These are phyloP conservation scores for Myathropa florea DNA, from an alignment of 2,888 invertebrate genomes.

Conservation along the genomic window DNA sequence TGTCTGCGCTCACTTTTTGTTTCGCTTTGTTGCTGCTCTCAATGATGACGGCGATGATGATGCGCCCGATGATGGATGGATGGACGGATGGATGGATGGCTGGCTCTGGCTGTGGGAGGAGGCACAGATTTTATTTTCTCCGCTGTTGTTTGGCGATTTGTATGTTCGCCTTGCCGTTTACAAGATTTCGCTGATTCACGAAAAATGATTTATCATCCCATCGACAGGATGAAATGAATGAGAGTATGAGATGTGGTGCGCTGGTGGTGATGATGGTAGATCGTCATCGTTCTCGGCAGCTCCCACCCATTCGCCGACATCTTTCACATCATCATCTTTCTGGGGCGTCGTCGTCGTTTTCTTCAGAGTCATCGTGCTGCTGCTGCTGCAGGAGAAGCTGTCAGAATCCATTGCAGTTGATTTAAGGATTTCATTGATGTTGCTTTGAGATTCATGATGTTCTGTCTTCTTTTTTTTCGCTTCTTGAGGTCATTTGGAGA, in stretches of 20 bases:
- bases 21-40: constrained; percentile 5
- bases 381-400: constrained; percentile 58
- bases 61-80: constrained; percentile 64
- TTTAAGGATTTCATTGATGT: constrained; percentile 29
- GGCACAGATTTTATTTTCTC: constrained; percentile 30
- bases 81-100: constrained; percentile 51
- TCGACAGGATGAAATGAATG: constrained; percentile 66
- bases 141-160: constrained; percentile 60
- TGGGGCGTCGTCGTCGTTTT: constrained; percentile 26
- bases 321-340: constrained; percentile 61
- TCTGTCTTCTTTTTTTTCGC: not conserved
- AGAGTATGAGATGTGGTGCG: not conserved
- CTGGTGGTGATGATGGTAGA: constrained; percentile 31
- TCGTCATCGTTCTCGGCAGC: constrained; percentile 52
- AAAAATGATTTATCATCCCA: constrained; percentile 72
- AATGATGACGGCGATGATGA: constrained; percentile 53
- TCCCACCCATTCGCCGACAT: constrained; percentile 36
- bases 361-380: constrained; percentile 1
- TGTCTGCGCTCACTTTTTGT: not conserved
- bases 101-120: constrained; percentile 27
- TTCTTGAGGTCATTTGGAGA: not conserved
- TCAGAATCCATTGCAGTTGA: constrained; percentile 51
- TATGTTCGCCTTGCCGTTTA: constrained; percentile 68
- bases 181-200: constrained; percentile 73
- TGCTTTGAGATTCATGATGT: no score